These are phyloP conservation scores for Parasteatoda tepidariorum DNA, from an alignment of 1,140 invertebrate species.

Conservation along the genomic window DNA sequence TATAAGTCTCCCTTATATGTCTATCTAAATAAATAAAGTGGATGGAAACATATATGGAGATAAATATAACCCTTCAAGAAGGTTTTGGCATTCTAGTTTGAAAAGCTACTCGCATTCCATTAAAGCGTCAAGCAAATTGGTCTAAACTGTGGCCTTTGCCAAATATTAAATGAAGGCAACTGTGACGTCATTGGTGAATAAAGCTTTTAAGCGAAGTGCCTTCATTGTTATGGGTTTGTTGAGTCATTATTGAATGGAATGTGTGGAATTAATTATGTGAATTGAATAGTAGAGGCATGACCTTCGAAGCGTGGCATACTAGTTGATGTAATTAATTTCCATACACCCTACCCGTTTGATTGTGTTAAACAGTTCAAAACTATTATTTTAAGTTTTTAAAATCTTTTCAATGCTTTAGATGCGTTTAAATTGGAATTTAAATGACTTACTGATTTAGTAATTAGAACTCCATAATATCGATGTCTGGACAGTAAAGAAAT, in stretches of 20 bases:
- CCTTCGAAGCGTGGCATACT: too few species aligned
- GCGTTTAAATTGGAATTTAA: too few species aligned
- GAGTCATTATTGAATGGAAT: neutral
- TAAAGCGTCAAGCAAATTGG: conserved; percentile 6
- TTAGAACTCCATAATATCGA: too few species aligned
- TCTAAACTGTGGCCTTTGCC: neutral
- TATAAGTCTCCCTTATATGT: neutral
- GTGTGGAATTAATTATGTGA: neutral
- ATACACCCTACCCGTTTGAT: too few species aligned
- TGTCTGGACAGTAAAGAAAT: too few species aligned
- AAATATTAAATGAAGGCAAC: neutral
- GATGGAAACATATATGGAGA: neutral
- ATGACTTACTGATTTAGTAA: too few species aligned
- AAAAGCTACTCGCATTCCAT: neutral
- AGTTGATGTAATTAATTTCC: too few species aligned
- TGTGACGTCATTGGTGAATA: neutral
- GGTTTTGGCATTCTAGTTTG: neutral
- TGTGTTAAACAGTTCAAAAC: too few species aligned
- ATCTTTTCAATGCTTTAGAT: too few species aligned
- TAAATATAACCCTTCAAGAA: too few species aligned
- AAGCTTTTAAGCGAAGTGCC: neutral
- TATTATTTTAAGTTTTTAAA: too few species aligned
- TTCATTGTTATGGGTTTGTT: neutral
- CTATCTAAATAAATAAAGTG: neutral
- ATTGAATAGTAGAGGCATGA: neutral